Evolutionary conservation across 1,140 invertebrate species (phyloP), one percentile per base, ranked within the genome.

Genomic region (Paracyclopina nana): DNA sequence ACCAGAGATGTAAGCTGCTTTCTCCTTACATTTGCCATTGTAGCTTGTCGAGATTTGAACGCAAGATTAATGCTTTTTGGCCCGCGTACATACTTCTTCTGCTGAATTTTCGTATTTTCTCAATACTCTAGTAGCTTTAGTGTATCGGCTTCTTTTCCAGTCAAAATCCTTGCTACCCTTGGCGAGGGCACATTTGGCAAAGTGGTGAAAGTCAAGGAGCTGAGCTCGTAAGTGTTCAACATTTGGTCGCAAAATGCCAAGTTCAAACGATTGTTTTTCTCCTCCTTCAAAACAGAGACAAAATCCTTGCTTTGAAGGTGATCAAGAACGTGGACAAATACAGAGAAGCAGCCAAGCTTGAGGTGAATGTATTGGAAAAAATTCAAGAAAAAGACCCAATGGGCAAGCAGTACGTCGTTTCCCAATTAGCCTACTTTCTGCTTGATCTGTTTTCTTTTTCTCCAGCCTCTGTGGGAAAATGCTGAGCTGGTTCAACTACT

Each of bases 311-410:
- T 59, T 70, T 98, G 62, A 98, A 98, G 68, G 94, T 98, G 56
- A 97, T 98, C 56, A 98, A 97, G 68, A 98, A 98, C 72, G 91
- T 98, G 53, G 88, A 94, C 63, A 98, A 98, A 68, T 98, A 98
- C 67, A 72, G 91, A 63, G 92, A 98, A 71, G 92, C 94, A 55
- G 94, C 94, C 54, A 92, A 90, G 69, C 68, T 98, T 58, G 94
- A 50, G 25, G 96, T 98, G 53, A 95, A 96, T 65, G 94, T 94
- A 14, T 71, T 98, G 60, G 84, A 95, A 64, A 96, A 92, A 64
- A 75, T 98, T 56, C 77, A 80, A 52, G 78, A 82, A 57, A 82
- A 85, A 62, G 92, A 97, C 73, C 86, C 90, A 12, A 76, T 85
- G 55, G 78, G 82, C 60, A 82, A 82, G 74, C 79, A 90, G 90